These are phyloP conservation scores for Agriotes lineatus DNA, from an alignment of 2,888 invertebrate genomes.

Conservation along the genomic window DNA sequence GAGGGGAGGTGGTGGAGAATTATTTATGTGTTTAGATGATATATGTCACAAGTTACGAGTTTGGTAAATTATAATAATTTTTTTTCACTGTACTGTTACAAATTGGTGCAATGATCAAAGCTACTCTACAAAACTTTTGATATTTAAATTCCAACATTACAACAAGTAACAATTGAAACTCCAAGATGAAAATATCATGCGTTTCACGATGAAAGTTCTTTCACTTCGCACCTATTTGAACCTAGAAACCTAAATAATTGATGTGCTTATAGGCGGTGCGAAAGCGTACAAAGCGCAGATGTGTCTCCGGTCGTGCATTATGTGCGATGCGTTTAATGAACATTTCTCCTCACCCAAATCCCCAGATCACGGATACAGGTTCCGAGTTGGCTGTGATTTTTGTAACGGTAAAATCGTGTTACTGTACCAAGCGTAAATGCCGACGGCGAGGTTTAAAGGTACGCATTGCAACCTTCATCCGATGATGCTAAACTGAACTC, in stretches of 20 bases:
- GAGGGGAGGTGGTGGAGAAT: too few species aligned
- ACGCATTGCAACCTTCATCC: not conserved
- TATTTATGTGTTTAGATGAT: too few species aligned
- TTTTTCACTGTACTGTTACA: too few species aligned
- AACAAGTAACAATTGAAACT: too few species aligned
- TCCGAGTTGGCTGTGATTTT: conserved; percentile 1
- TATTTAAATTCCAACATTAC: too few species aligned
- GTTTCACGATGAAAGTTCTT: too few species aligned
- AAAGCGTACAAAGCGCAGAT: not conserved
- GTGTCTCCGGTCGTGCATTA: not conserved
- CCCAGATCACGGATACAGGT: not conserved
- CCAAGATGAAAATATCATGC: too few species aligned
- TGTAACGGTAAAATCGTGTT: conserved; percentile 19
- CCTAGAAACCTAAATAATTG: conserved; percentile 19
- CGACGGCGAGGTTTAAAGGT: conserved; percentile 16
- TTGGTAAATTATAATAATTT: too few species aligned
- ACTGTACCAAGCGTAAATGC: conserved; percentile 21
- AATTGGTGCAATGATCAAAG: too few species aligned
- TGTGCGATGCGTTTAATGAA: not conserved
- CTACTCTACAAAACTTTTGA: too few species aligned
- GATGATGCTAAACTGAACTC: not conserved
- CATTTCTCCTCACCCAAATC: conserved; percentile 15
- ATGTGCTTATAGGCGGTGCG: not conserved
- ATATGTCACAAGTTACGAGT: too few species aligned
- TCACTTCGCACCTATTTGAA: not conserved